phyloP scores from a whole-genome alignment of 35 echinoderm and acorn worm species.

The Heliocidaris tuberculata region DNA sequence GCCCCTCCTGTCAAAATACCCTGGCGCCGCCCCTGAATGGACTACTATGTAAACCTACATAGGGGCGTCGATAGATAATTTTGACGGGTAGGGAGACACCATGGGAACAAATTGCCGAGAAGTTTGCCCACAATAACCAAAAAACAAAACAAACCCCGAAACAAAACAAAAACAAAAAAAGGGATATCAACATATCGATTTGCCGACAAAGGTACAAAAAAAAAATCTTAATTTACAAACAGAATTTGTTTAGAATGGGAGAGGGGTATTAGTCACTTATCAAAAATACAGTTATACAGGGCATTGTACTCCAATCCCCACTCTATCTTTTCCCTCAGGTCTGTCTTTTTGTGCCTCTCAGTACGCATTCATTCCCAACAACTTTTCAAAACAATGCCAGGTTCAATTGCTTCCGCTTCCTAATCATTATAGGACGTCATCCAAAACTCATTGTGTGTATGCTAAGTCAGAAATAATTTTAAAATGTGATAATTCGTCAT shows the following conservation, averaged over 20 bases:
- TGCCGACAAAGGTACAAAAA: not conserved
- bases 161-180: too few species aligned
- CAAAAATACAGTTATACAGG: not conserved
- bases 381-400: not conserved
- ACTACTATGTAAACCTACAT: too few species aligned
- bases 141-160: too few species aligned
- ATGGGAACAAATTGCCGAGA: too few species aligned
- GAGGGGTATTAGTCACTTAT: not conserved
- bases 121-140: too few species aligned
- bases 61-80: too few species aligned
- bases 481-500: not conserved
- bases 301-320: not conserved
- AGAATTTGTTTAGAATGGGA: not conserved
- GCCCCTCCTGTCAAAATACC: too few species aligned
- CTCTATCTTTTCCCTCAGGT: not conserved
- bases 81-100: too few species aligned
- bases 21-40: too few species aligned
- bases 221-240: not conserved
- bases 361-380: not conserved
- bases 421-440: not conserved
- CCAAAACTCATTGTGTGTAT: not conserved
- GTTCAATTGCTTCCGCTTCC: not conserved
- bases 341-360: not conserved
- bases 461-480: not conserved
- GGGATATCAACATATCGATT: not conserved